Evolutionary conservation across 2,797 vertebrate species (phyloP).

Genomic region (Odontamblyopus lacepedii): DNA sequence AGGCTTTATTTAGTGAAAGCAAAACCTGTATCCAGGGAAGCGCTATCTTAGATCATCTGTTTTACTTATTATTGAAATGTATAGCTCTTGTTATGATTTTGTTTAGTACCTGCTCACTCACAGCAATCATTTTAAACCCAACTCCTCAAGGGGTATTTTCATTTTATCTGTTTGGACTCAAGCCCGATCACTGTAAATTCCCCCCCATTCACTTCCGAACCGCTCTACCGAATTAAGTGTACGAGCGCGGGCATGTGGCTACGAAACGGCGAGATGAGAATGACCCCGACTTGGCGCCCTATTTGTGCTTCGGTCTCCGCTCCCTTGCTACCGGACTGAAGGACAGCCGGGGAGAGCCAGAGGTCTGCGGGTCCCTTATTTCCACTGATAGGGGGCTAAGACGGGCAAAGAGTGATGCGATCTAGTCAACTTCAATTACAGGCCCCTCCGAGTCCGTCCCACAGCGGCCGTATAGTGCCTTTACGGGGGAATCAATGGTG

Average conservation of each 20-base stretch:
- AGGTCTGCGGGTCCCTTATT: slow-evolving; percentile 67
- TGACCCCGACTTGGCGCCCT: slow-evolving; percentile 59
- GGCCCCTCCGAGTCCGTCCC: slow-evolving; percentile 66
- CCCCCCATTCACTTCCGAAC: slow-evolving; percentile 47
- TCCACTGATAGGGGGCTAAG: slow-evolving; percentile 65
- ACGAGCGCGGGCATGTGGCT: slow-evolving; percentile 39
- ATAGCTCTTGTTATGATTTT: no score
- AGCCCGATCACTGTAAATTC: slow-evolving; percentile 47
- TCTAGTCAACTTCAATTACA: slow-evolving; percentile 75
- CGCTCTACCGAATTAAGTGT: slow-evolving; percentile 57
- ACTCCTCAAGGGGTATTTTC: slow-evolving; percentile 17
- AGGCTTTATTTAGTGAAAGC: no score
- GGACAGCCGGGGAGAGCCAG: slow-evolving; percentile 51
- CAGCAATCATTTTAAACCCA: slow-evolving; percentile 21
- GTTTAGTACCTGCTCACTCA: slow-evolving; percentile 5
- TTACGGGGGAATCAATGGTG: slow-evolving; percentile 77
- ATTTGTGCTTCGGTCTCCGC: slow-evolving; percentile 58
- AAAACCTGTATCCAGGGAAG: background rate
- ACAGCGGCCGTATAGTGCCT: slow-evolving; percentile 65
- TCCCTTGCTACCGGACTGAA: slow-evolving; percentile 15
- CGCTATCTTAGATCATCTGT: background rate
- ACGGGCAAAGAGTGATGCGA: slow-evolving; percentile 63
- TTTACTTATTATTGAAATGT: no score
- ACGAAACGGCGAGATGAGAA: slow-evolving; percentile 54
- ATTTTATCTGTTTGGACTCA: slow-evolving; percentile 22